These are phyloP conservation scores for Vicugna pacos DNA, from an alignment of 2,113 vertebrate genomes.

Conservation along the genomic window DNA sequence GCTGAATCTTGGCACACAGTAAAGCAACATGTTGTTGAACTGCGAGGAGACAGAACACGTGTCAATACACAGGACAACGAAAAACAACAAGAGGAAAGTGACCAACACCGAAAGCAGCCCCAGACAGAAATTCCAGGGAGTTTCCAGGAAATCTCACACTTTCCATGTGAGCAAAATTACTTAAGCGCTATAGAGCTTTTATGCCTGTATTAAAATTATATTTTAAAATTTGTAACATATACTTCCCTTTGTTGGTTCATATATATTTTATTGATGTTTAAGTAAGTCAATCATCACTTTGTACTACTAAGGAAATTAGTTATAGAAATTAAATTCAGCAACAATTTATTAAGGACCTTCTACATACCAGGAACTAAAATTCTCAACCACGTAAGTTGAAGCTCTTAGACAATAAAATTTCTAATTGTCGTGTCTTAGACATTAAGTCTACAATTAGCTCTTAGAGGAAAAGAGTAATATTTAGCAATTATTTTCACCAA, in stretches of 20 bases:
- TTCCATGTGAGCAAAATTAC: neutral
- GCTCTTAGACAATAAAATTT: slow-evolving; percentile 1
- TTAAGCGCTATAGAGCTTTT: neutral
- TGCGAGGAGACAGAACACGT: slow-evolving; percentile 74
- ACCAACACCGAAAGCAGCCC: neutral
- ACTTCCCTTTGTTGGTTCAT: slow-evolving; percentile 1
- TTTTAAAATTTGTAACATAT: neutral
- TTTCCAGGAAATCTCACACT: neutral
- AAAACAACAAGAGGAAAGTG: neutral
- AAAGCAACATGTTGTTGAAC: slow-evolving; percentile 99
- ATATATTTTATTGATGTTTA: neutral
- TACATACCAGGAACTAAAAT: neutral
- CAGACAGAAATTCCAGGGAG: neutral
- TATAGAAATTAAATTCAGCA: neutral
- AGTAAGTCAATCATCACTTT: neutral
- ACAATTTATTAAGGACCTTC: slow-evolving; percentile 12
- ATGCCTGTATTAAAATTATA: neutral
- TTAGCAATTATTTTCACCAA: slow-evolving; percentile 2
- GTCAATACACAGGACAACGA: neutral
- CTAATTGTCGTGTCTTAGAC: neutral
- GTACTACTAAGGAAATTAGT: neutral
- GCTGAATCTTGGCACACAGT: slow-evolving; percentile 98
- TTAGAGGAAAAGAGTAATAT: neutral
- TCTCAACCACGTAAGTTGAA: slow-evolving; percentile 8
- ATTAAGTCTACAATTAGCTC: neutral